Base-by-base conservation (phyloP, 35 echinoderm and acorn worm genomes). In the Lytechinus pictus region DNA sequence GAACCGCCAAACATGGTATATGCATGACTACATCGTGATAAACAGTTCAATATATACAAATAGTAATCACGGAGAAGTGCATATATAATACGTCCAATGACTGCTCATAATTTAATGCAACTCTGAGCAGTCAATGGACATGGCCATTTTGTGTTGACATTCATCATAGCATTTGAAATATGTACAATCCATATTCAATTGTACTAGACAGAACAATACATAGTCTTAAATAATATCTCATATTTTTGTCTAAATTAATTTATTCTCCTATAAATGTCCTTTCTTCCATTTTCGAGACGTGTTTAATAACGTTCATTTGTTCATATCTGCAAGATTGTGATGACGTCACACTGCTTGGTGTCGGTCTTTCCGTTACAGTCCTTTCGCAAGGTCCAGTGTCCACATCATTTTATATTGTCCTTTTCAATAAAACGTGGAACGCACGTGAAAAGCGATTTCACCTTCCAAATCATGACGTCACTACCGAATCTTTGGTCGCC, bases 181-280 rank as follows among this genome's bases (percentile, higher is more conserved):
- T 79, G 66, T 79, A 79, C 66, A 79, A 79, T 79, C n/a, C 66
- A 24, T 79, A 79, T 79, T 79, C n/a, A 16, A 79, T 79, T 79
- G 66, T 79, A 79, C 66, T 24, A 79, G 66, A 79, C 66, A 79
- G 66, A 79, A 79, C 66, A 14, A 79, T 24, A 79, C 7, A 79
- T 79, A 79, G 66, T 79, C 21, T 79, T 79, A 79, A 79, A 79
- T 79, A 79, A 79, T 79, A 79, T 79, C 66, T 79, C 19, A 79
- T 79, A 79, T 79, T 79, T 79, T 71, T 79, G 19, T 79, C 66
- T 79, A 79, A 79, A 79, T 79, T 24, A 0, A 27, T 79, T 79
- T 79, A 24, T 79, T 79, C 14, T 79, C n/a, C 66, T 79, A 79
- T 79, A 79, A 79, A 79, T 79, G 16, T 24, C 7, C 33, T 44